A percentile compares a stretch with the other conserved stretches of the same genome.
phyloP scores from a whole-genome alignment of 2,113 vertebrate species.

The Pedionomus torquatus region DNA sequence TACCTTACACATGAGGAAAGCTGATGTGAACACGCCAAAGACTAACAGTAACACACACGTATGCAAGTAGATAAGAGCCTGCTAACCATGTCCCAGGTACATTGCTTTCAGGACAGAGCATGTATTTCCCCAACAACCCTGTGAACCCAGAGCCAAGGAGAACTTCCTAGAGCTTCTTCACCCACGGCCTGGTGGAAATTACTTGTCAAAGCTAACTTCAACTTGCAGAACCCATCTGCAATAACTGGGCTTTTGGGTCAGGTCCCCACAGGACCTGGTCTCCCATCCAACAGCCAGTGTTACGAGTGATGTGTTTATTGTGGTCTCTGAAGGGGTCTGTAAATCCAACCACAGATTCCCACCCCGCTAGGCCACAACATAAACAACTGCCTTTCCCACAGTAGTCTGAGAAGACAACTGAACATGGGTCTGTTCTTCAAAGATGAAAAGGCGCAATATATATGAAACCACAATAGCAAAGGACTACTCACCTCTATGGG shows the following conservation, averaged over 20 bases:
- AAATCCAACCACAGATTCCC: not conserved
- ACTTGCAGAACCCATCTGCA: not conserved
- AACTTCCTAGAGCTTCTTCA: not conserved
- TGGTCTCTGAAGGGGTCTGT: not conserved
- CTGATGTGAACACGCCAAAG: not conserved
- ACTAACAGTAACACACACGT: slow-evolving; percentile 33
- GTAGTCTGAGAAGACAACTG: not conserved
- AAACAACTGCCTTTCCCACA: not conserved
- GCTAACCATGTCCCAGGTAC: not conserved
- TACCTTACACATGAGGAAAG: slow-evolving; percentile 22
- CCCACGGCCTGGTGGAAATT: not conserved
- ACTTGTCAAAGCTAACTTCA: not conserved
- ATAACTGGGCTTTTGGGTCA: not conserved
- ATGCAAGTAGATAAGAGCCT: slow-evolving; percentile 21
- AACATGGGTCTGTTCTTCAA: not conserved
- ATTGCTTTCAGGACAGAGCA: not conserved
- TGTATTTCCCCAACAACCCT: not conserved
- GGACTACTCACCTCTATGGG: not conserved
- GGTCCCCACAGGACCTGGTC: not conserved
- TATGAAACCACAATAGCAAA: not conserved
- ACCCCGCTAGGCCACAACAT: not conserved
- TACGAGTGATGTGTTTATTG: not conserved
- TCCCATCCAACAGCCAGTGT: not conserved
- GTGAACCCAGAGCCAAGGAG: not conserved
- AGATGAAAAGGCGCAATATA: not conserved